A percentile compares a stretch with the other conserved stretches of the same genome.
Evolutionary conservation across 2,888 invertebrate species (phyloP).

Genomic region (Sialis fuliginosa): DNA sequence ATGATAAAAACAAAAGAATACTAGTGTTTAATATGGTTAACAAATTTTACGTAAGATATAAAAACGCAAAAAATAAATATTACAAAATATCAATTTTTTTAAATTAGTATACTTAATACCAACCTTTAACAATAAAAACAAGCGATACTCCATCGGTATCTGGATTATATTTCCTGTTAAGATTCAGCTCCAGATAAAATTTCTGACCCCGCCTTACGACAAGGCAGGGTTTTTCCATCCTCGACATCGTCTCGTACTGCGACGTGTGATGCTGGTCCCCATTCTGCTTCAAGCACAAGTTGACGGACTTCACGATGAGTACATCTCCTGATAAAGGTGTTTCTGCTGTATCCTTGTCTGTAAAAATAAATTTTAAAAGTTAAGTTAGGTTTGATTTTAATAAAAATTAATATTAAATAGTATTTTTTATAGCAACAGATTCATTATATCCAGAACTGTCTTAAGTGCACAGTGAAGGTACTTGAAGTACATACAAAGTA

Average conservation of each 20-base stretch:
- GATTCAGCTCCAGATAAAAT: slow-evolving; percentile 51
- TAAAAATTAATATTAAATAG: too few species aligned
- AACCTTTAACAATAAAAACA: slow-evolving; percentile 63
- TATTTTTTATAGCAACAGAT: too few species aligned
- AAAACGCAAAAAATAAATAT: too few species aligned
- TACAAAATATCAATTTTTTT: too few species aligned
- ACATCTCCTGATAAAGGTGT: slow-evolving; percentile 29
- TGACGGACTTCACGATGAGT: slow-evolving; percentile 50
- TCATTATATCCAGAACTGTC: too few species aligned
- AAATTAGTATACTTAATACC: too few species aligned
- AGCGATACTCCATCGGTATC: slow-evolving; percentile 64
- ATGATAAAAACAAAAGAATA: too few species aligned
- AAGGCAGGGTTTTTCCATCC: slow-evolving; percentile 34
- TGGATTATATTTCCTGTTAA: slow-evolving; percentile 58
- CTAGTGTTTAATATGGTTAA: too few species aligned
- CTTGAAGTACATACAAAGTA: too few species aligned
- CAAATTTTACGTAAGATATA: too few species aligned
- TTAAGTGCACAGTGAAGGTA: too few species aligned
- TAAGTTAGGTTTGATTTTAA: too few species aligned
- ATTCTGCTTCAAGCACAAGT: slow-evolving; percentile 56
- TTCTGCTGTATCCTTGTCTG: slow-evolving; percentile 12
- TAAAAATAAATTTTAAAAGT: background rate
- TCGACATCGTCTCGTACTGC: slow-evolving; percentile 57
- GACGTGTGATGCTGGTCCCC: slow-evolving; percentile 60
- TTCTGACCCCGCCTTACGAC: slow-evolving; percentile 72